phyloP scores from a whole-genome alignment of 1,140 invertebrate genomes.

The Drosophila chauvacae region DNA sequence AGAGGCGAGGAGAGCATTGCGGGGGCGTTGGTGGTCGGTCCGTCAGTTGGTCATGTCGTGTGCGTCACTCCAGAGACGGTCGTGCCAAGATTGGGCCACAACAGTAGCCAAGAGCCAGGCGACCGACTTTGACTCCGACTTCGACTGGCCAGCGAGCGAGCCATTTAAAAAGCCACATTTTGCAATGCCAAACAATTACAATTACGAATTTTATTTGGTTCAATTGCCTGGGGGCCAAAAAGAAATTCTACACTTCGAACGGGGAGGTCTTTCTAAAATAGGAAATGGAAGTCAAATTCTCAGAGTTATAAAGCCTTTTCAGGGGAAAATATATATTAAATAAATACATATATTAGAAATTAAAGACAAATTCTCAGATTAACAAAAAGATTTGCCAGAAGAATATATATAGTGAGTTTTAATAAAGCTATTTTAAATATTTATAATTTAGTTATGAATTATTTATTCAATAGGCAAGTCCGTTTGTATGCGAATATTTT shows the following conservation, averaged over 20 bases:
- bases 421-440: too few relatives aligned
- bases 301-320: not conserved
- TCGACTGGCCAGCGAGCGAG: slow-evolving; percentile 19
- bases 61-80: slow-evolving; percentile 74
- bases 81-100: slow-evolving; percentile 73
- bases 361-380: too few relatives aligned
- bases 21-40: slow-evolving; percentile 40
- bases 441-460: too few relatives aligned
- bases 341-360: too few relatives aligned
- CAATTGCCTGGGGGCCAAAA: slow-evolving; percentile 54
- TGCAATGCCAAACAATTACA: slow-evolving; percentile 75
- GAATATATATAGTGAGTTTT: too few relatives aligned
- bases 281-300: not conserved
- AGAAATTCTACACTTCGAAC: slow-evolving; percentile 39
- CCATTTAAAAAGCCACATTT: slow-evolving; percentile 77
- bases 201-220: slow-evolving; percentile 70
- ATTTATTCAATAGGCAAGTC: too few relatives aligned
- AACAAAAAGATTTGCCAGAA: not conserved
- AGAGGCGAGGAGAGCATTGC: not conserved
- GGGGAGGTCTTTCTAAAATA: not conserved
- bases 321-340: too few relatives aligned
- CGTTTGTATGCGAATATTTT: too few relatives aligned
- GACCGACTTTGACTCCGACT: slow-evolving; percentile 22
- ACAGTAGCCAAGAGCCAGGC: slow-evolving; percentile 71
- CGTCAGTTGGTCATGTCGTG: slow-evolving; percentile 70